These are phyloP conservation scores for Scomberomorus guttatus DNA, from an alignment of 2,797 vertebrate species.

Conservation along the genomic window DNA sequence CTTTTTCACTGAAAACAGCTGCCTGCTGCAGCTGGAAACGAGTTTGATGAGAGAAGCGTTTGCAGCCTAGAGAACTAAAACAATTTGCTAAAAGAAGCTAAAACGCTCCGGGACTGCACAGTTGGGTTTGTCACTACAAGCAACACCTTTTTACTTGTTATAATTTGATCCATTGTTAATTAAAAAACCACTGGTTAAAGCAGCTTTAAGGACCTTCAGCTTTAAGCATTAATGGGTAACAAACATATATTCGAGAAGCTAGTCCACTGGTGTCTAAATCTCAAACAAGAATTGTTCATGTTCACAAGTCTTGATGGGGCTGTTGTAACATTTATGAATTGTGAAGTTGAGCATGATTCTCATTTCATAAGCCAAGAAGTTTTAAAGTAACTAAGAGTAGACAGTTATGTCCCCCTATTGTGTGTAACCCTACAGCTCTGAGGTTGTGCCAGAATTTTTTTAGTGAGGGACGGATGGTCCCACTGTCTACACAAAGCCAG, in stretches of 20 bases:
- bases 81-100: background rate
- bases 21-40: background rate
- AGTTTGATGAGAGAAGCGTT: background rate
- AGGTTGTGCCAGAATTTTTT: constrained; percentile 56
- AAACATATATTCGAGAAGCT: background rate
- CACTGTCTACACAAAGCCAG: constrained; percentile 71
- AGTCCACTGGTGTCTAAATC: background rate
- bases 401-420: constrained; percentile 54
- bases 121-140: background rate
- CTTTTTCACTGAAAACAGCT: background rate
- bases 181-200: no score
- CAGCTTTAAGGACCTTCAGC: background rate
- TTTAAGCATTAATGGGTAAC: background rate
- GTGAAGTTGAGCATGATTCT: constrained; percentile 35
- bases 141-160: no score
- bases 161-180: background rate
- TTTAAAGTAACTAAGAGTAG: constrained; percentile 43
- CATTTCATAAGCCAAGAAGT: constrained; percentile 14
- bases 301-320: background rate
- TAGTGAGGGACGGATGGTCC: constrained; percentile 66
- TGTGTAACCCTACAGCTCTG: constrained; percentile 52
- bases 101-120: background rate
- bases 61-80: background rate
- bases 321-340: constrained; percentile 17
- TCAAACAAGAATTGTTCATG: background rate